These are phyloP conservation scores for Phalacrocorax aristotelis DNA, from an alignment of 2,113 vertebrate genomes.

Conservation along the genomic window DNA sequence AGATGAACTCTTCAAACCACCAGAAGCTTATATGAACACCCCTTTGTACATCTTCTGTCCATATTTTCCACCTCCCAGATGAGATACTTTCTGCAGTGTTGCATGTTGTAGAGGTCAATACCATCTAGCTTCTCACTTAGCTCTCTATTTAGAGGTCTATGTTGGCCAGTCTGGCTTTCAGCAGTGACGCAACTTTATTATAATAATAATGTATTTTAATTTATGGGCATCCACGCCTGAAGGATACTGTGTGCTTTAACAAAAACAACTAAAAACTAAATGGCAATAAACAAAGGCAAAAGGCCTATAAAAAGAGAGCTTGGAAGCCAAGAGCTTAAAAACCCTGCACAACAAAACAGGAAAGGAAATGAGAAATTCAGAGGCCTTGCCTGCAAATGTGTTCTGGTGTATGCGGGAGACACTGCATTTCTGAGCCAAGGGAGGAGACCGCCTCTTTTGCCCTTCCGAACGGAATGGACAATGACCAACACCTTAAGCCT, in stretches of 20 bases:
- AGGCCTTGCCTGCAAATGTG: slow-evolving; percentile 14
- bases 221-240: background rate
- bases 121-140: background rate
- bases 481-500: background rate
- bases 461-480: background rate
- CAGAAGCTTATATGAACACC: background rate
- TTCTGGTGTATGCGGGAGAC: background rate
- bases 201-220: slow-evolving; percentile 21
- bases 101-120: background rate
- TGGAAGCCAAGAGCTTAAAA: slow-evolving; percentile 23
- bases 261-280: slow-evolving; percentile 9
- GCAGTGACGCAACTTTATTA: background rate
- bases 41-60: background rate
- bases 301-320: slow-evolving; percentile 23
- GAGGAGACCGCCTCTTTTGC: slow-evolving; percentile 5
- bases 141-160: background rate
- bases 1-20: background rate
- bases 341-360: slow-evolving; percentile 18
- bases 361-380: slow-evolving; percentile 40
- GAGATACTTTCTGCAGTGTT: background rate
- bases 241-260: background rate
- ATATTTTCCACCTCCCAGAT: background rate
- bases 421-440: background rate
- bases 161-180: background rate
- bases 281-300: slow-evolving; percentile 37